Conservation (phyloP, 2,113 vertebrate species). For the Chaetodon auriga region DNA sequence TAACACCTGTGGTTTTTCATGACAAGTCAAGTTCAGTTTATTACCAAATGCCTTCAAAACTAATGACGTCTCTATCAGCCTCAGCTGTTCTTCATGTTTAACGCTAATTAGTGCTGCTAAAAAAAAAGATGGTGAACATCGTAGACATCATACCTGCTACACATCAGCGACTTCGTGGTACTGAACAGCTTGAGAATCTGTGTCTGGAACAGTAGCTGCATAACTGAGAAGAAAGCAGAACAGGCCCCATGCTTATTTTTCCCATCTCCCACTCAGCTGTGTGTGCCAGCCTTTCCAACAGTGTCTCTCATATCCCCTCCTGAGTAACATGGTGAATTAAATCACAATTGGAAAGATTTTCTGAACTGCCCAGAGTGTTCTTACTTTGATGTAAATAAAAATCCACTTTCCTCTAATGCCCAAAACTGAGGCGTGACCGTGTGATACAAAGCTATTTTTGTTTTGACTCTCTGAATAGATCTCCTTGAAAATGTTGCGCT, state of each 20-base stretch:
- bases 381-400: constrained; percentile 15
- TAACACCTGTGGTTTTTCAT: background rate
- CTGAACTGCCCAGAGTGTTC: background rate
- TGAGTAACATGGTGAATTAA: constrained; percentile 8
- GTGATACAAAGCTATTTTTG: background rate
- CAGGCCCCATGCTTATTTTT: background rate
- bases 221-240: constrained; percentile 10
- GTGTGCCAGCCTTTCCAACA: background rate
- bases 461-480: constrained; percentile 21
- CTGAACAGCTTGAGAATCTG: background rate
- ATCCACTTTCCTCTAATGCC: constrained; percentile 7
- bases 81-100: too few relatives aligned
- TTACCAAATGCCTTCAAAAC: too few relatives aligned
- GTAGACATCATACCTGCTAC: too few relatives aligned
- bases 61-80: too few relatives aligned
- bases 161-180: too few relatives aligned
- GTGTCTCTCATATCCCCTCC: background rate
- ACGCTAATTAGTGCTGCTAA: too few relatives aligned
- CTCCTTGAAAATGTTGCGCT: background rate
- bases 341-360: constrained; percentile 26
- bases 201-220: background rate
- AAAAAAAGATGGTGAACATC: too few relatives aligned
- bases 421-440: background rate
- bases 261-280: background rate
- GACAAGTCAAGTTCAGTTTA: background rate